These are phyloP conservation scores for Balanococcus diminutus DNA, from an alignment of 2,888 invertebrate species.

Conservation along the genomic window DNA sequence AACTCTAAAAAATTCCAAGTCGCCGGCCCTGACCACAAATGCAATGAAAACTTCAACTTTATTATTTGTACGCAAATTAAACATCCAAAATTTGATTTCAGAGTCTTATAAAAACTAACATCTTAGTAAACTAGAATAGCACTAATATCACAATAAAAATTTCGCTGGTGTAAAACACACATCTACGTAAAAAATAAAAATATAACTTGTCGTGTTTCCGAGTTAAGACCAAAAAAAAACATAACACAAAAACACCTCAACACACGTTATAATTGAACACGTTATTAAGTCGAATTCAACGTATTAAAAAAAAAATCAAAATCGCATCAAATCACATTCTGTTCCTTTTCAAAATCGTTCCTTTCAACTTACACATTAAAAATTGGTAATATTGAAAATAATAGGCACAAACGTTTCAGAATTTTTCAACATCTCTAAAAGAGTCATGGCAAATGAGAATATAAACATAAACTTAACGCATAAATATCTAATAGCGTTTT, in stretches of 20 bases:
- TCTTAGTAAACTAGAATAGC: neutral
- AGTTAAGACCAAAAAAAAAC: neutral
- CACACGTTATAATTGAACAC: slow-evolving; percentile 24
- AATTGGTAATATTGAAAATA: slow-evolving; percentile 12
- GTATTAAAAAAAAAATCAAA: neutral
- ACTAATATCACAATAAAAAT: slow-evolving; percentile 32
- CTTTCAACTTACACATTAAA: neutral
- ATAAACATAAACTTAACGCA: neutral
- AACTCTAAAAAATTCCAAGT: neutral
- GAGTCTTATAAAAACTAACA: neutral
- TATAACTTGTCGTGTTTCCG: neutral
- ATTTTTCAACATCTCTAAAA: neutral
- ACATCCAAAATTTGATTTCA: slow-evolving; percentile 36
- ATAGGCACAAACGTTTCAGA: slow-evolving; percentile 4
- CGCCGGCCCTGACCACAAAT: too few species aligned
- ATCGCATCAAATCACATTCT: slow-evolving; percentile 5
- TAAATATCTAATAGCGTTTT: neutral
- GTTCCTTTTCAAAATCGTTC: neutral
- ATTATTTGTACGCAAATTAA: neutral
- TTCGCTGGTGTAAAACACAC: neutral
- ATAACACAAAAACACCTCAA: too few species aligned
- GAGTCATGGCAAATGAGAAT: neutral
- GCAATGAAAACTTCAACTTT: neutral
- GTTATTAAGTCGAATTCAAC: slow-evolving; percentile 16
- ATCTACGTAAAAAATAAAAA: neutral